Percentiles rank a stretch among this genome's conserved stretches.
Conservation (phyloP, 1,140 invertebrate species). For the Euborellia annulipes region DNA sequence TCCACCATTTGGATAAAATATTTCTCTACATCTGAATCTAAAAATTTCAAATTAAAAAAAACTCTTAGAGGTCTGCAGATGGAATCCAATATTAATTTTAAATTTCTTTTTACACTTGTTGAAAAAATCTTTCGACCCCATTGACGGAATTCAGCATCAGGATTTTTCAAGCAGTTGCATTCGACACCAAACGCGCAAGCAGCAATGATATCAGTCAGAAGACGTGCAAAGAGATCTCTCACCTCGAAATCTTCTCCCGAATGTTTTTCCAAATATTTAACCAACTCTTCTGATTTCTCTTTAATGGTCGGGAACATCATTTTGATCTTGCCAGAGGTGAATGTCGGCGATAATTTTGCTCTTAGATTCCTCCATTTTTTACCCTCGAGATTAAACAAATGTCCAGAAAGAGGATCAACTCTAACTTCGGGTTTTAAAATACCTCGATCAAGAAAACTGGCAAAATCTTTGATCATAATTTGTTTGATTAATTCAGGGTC, state of each 20-base stretch:
- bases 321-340: conserved; percentile 32
- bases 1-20: too few relatives aligned
- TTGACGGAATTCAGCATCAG: too few relatives aligned
- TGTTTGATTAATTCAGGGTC: conserved; percentile 35
- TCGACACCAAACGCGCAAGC: too few relatives aligned
- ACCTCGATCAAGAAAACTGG: conserved; percentile 36
- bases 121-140: too few relatives aligned
- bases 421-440: conserved; percentile 30
- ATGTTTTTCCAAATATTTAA: background rate
- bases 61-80: too few relatives aligned
- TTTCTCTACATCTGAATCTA: too few relatives aligned
- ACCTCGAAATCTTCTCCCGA: conserved; percentile 23
- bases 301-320: conserved; percentile 24
- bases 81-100: too few relatives aligned
- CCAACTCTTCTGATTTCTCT: background rate
- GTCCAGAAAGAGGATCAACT: conserved; percentile 10
- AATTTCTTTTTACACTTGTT: too few relatives aligned
- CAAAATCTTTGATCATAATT: conserved; percentile 40
- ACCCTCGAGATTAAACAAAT: conserved; percentile 8
- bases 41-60: too few relatives aligned
- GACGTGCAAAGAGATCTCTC: background rate
- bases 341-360: conserved; percentile 29
- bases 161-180: too few relatives aligned
- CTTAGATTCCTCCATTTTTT: conserved; percentile 30
- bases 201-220: too few relatives aligned